Base-by-base conservation (phyloP, 1,140 invertebrate genomes). In the Vanessa atalanta region DNA sequence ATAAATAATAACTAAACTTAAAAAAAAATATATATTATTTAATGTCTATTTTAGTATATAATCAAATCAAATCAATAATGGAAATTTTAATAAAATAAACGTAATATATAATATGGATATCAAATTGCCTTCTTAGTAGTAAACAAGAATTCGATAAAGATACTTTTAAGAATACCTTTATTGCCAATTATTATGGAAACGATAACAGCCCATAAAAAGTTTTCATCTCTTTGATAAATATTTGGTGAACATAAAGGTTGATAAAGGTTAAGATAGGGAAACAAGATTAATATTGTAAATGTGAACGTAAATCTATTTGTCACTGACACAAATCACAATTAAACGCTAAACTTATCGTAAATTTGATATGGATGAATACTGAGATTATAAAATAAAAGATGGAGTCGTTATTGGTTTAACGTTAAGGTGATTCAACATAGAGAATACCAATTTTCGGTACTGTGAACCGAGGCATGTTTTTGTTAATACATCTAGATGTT, bases 141-240 rank as follows among this genome's bases (percentile, higher is more conserved):
- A 37, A 20, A 60, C 43, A 69, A 48, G 43, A 47, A 60, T 69
- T 55, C 37, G n/a, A 60, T 16, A 69, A 69, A 69, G 67, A 60
- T 12, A n/a, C 53, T 61, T 60, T 60, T 11, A 1, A 2, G 43
- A 60, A 69, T 69, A 69, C 31, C 37, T 53, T 68, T 51, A 57
- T 68, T 60, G 48, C 43, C 55, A 47, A 69, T 60, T 69, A 69
- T 60, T 60, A 55, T 48, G 15, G 60, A 69, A 57, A 60, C 66
- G 16, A 6, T 51, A 14, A 51, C 50, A 51, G 16, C 37, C 66
- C 47, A 69, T 57, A 57, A 69, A 67, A 31, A 60, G 26, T 43
- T 55, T 67, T 4, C n/a, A 53, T 26, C 26, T 64, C 26, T 64
- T 64, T 64, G 47, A 48, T 13, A 15, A 48, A 48, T 48, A 15